These are phyloP conservation scores for Propsilocerus akamusi DNA, from an alignment of 1,140 invertebrate genomes.

Conservation along the genomic window DNA sequence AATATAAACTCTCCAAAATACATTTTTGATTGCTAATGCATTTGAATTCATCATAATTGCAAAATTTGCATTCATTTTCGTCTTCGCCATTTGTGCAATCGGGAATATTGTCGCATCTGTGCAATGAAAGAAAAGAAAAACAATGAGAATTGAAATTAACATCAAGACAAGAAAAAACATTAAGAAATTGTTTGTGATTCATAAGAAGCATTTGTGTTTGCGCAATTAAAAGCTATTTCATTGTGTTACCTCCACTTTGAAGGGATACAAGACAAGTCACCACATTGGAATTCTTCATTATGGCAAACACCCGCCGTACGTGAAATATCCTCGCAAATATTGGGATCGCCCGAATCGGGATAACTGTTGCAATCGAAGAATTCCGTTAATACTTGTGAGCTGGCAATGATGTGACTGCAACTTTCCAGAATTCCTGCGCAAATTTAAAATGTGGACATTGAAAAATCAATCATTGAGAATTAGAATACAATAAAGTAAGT, in stretches of 20 bases:
- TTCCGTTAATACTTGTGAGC: constrained; percentile 27
- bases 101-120: constrained; percentile 39
- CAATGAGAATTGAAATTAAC: too few species aligned
- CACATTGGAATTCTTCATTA: constrained; percentile 35
- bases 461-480: not conserved
- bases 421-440: constrained; percentile 32
- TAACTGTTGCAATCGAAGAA: constrained; percentile 39
- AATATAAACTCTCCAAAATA: constrained; percentile 52
- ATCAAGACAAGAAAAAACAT: not conserved
- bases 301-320: constrained; percentile 26
- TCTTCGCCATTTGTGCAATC: constrained; percentile 45
- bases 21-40: constrained; percentile 36
- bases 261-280: constrained; percentile 40
- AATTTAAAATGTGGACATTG: constrained; percentile 1
- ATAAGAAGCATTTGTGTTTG: not conserved
- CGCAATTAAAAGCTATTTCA: not conserved
- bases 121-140: not conserved
- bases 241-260: constrained; percentile 25
- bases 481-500: not conserved
- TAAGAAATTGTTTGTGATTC: not conserved
- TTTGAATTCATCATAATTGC: constrained; percentile 33
- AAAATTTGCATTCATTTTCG: constrained; percentile 36
- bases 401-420: constrained; percentile 36
- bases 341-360: constrained; percentile 27
- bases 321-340: constrained; percentile 24